Base-by-base conservation (phyloP, 2,888 invertebrate genomes). In the Drosophila eohydei region DNA sequence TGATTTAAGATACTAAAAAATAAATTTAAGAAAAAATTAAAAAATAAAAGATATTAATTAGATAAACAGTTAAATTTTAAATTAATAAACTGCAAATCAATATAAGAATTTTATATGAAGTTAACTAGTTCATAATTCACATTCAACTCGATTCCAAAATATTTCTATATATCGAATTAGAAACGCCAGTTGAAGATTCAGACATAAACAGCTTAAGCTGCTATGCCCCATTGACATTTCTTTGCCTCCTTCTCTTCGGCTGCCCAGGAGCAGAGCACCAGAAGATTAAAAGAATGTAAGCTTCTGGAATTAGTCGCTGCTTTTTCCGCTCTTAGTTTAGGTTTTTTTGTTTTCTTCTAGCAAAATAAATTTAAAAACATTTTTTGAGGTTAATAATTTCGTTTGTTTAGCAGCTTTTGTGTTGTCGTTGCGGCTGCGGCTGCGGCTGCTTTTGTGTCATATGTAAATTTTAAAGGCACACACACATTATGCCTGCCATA, bases 381-480 rank as follows among this genome's bases (percentile, higher is more conserved):
- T 44, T 68, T 76, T 83, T 77, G 71, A 59, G 79, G 74, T 68
- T 74, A 74, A 80, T 73, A 81, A 74, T 77, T 66, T 77, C 58
- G 70, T 72, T 81, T 74, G 64, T 73, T 74, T 70, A 73, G 61
- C 79, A 61, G 54, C 58, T 68, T 65, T 74, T 71, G 59, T 55
- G 52, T 4, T 52, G 52, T 58, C 4, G 21, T 2, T 34, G 34
- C 55, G 56, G 41, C 58, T 67, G 67, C 4, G 30, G 58, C 36
- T 63, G 28, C 14, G 41, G 54, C 57, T 46, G 65, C 69, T 81
- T 86, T 81, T 74, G 75, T 71, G 78, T 74, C 66, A 71, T 84
- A 84, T 84, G 83, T 72, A 75, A 84, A 84, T 84, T 84, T 71
- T 32, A 63, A 78, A 67, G 61, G 60, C 73, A 77, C 66, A 60